phyloP scores from a whole-genome alignment of 2,888 invertebrate species.

The Scotopteryx bipunctaria region DNA sequence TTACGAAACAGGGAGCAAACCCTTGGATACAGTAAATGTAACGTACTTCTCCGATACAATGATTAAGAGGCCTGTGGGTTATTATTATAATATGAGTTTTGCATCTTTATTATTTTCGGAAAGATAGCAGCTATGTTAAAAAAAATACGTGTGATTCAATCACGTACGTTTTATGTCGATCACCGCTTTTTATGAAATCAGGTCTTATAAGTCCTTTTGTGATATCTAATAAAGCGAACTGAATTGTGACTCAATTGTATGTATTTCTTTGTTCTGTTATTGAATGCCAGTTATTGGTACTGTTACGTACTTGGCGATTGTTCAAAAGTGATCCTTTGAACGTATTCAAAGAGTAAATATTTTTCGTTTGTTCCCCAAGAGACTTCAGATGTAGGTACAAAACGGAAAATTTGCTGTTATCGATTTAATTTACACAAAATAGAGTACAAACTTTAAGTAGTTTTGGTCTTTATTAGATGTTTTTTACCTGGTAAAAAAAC shows the following conservation, averaged over 20 bases:
- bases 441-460: too few species aligned
- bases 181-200: neutral
- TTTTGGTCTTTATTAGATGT: too few species aligned
- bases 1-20: too few species aligned
- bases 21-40: too few species aligned
- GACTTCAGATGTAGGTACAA: neutral
- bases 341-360: neutral
- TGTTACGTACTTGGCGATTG: conserved; percentile 10
- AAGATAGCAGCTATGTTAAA: too few species aligned
- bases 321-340: neutral
- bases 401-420: neutral
- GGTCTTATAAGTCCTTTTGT: conserved; percentile 11
- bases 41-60: too few species aligned
- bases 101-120: too few species aligned
- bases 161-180: neutral
- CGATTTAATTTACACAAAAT: too few species aligned
- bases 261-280: conserved; percentile 16
- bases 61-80: too few species aligned
- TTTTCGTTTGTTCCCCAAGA: neutral
- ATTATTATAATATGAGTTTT: too few species aligned
- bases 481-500: too few species aligned
- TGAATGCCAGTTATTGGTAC: conserved; percentile 13
- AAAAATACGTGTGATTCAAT: too few species aligned
- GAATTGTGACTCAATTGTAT: conserved; percentile 13
- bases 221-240: conserved; percentile 16